Conservation (phyloP, 2,797 vertebrate genomes). For the Acestrorhynchus altus region DNA sequence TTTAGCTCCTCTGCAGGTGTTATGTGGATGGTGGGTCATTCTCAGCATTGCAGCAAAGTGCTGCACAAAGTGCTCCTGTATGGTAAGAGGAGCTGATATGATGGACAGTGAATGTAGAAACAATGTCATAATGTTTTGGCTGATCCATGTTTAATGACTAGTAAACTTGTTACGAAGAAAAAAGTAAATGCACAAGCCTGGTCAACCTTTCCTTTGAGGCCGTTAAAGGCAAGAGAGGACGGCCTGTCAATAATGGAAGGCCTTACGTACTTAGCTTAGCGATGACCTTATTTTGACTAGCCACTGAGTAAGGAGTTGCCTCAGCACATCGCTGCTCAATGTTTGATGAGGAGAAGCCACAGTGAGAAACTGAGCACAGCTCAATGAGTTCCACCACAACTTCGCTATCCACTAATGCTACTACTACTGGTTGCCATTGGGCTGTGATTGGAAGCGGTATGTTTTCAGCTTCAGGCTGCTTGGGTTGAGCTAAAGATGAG, state of each 20-base stretch:
- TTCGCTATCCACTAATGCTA: neutral
- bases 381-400: neutral
- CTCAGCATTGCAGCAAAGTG: too few relatives aligned
- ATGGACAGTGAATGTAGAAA: too few relatives aligned
- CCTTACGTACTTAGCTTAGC: slow-evolving; percentile 12
- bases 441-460: neutral
- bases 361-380: neutral
- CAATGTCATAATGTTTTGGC: too few relatives aligned
- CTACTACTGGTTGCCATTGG: neutral
- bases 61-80: too few relatives aligned
- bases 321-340: neutral
- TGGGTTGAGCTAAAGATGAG: neutral
- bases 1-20: too few relatives aligned
- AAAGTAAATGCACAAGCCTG: neutral
- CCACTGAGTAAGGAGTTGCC: slow-evolving; percentile 15
- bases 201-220: neutral
- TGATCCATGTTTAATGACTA: neutral
- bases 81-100: too few relatives aligned
- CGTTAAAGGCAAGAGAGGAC: neutral
- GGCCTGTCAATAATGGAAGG: slow-evolving; percentile 29
- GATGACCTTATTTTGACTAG: slow-evolving; percentile 20
- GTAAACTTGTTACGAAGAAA: neutral
- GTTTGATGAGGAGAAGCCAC: slow-evolving; percentile 16
- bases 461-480: neutral
- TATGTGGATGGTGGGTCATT: too few relatives aligned